Conservation (phyloP, 2,113 vertebrate genomes). For the Connochaetes taurinus region DNA sequence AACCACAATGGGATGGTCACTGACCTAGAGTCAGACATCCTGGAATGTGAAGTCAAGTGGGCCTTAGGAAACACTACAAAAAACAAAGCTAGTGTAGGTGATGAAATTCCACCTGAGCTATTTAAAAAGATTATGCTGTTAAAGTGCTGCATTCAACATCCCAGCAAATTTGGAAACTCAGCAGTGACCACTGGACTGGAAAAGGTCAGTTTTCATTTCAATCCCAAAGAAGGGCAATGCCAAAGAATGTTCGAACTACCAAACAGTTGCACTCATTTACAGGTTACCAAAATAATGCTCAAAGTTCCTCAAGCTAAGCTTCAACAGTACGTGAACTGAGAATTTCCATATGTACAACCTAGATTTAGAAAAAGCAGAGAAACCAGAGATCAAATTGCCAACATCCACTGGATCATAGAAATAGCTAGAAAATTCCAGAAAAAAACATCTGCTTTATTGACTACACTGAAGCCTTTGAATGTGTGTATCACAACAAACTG, state of each 20-base stretch:
- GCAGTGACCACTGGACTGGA: background rate
- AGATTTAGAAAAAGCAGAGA: background rate
- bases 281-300: background rate
- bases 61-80: background rate
- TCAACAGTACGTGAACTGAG: background rate
- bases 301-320: background rate
- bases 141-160: background rate
- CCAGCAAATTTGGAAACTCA: background rate
- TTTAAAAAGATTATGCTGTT: background rate
- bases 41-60: background rate
- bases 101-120: background rate
- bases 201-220: background rate
- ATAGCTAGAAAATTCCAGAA: background rate
- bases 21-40: background rate
- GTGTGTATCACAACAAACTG: background rate
- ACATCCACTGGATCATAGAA: background rate
- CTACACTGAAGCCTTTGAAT: background rate
- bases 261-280: background rate
- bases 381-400: background rate
- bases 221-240: background rate
- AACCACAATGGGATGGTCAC: background rate
- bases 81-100: background rate
- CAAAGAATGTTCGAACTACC: background rate
- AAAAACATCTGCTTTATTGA: background rate
- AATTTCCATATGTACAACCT: background rate